Evolutionary conservation across 1,140 invertebrate genomes (phyloP).

Genomic region (Melitaea cinxia): DNA sequence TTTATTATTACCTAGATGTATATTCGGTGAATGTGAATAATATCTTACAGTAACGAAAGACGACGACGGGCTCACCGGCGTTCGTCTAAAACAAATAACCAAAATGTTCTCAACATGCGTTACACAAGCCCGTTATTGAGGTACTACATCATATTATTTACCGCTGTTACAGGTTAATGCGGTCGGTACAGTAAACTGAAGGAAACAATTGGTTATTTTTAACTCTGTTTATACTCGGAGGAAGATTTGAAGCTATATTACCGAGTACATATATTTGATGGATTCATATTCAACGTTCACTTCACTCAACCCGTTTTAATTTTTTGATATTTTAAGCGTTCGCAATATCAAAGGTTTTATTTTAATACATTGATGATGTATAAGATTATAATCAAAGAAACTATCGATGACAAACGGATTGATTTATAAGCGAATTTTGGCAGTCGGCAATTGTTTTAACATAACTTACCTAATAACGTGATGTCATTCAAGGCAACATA

Average conservation of each 20-base stretch:
- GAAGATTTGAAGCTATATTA: constrained; percentile 28
- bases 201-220: constrained; percentile 71
- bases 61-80: constrained; percentile 54
- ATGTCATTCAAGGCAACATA: constrained; percentile 55
- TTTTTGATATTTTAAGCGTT: not conserved
- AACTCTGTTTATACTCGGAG: constrained; percentile 40
- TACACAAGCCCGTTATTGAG: constrained; percentile 67
- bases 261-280: constrained; percentile 16
- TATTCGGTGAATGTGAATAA: constrained; percentile 36
- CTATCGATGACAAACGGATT: constrained; percentile 62
- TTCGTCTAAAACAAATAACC: constrained; percentile 72
- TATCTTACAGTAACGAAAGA: constrained; percentile 56
- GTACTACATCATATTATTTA: constrained; percentile 79
- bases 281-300: not conserved
- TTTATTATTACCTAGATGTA: constrained; percentile 9
- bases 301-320: not conserved
- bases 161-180: constrained; percentile 70
- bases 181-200: constrained; percentile 62
- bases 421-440: constrained; percentile 62
- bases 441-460: constrained; percentile 57
- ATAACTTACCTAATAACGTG: constrained; percentile 57
- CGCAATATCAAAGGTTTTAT: constrained; percentile 25
- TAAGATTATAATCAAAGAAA: constrained; percentile 40
- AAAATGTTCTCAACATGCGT: constrained; percentile 65
- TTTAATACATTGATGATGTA: constrained; percentile 47